Evolutionary conservation across 2,113 vertebrate species (phyloP).

Genomic region (Lagenorhynchus albirostris): DNA sequence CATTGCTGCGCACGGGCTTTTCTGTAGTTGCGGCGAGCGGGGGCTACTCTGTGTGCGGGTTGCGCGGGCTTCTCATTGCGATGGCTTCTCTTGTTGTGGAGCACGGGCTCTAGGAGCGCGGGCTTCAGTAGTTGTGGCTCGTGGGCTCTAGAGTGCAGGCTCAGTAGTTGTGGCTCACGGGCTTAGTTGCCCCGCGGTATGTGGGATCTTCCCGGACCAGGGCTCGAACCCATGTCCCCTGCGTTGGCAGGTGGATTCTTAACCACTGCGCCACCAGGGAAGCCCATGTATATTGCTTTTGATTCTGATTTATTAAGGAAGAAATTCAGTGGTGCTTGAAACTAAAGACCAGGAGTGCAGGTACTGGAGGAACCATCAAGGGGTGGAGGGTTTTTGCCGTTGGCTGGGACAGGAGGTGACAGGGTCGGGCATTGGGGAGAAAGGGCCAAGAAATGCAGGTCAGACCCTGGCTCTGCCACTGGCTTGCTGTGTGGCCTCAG

Average conservation of each 20-base stretch:
- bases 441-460: background rate
- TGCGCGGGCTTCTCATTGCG: no score
- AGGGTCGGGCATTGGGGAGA: background rate
- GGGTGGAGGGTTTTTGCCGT: background rate
- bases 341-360: background rate
- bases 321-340: background rate
- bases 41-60: no score
- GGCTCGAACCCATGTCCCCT: no score
- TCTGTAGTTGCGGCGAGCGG: no score
- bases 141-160: no score
- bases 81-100: no score
- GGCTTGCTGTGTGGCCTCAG: background rate
- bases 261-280: no score
- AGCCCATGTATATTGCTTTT: background rate
- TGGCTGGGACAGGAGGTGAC: background rate
- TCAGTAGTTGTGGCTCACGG: no score
- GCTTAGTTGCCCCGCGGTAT: no score
- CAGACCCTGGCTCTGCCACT: accelerated
- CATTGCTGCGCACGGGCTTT: accelerated
- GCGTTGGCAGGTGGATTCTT: no score
- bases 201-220: no score
- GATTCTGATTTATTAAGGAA: background rate
- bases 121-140: no score
- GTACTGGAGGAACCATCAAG: accelerated
- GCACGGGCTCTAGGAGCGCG: accelerated